Evolutionary conservation across 2,113 vertebrate species (phyloP).

Genomic region (Corythoichthys haematopterus): DNA sequence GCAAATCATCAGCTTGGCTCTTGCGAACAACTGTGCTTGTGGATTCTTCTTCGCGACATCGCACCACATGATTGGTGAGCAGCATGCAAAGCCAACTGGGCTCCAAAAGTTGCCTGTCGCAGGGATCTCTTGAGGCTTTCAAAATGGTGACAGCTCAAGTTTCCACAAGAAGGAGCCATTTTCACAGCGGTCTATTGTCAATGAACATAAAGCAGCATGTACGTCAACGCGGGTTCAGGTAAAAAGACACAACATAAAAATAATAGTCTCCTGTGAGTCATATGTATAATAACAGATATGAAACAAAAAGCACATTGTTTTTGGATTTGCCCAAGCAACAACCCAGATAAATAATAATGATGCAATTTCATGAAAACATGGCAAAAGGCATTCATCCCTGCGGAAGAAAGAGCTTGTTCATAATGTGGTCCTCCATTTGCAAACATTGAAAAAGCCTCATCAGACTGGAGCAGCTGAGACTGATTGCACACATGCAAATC

Average conservation of each 20-base stretch:
- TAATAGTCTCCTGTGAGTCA: constrained; percentile 17
- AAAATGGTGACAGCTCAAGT: background rate
- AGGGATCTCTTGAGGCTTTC: background rate
- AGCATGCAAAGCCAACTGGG: constrained; percentile 28
- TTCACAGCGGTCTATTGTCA: background rate
- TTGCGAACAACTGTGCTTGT: constrained; percentile 12
- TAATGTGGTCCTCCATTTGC: constrained; percentile 26
- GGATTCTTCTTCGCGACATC: constrained; percentile 16
- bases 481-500: constrained; percentile 54
- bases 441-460: constrained; percentile 23
- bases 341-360: constrained; percentile 5
- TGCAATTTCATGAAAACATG: constrained; percentile 14
- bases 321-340: constrained; percentile 16
- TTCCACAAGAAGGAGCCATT: background rate
- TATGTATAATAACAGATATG: constrained; percentile 16
- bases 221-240: background rate
- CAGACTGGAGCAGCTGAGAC: constrained; percentile 27
- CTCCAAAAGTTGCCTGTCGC: constrained; percentile 9
- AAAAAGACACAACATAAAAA: background rate
- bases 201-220: background rate
- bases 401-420: constrained; percentile 39
- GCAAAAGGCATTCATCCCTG: constrained; percentile 25
- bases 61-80: constrained; percentile 13
- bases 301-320: constrained; percentile 6
- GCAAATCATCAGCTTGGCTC: background rate